These are phyloP conservation scores for Eupithecia dodoneata DNA, from an alignment of 2,888 invertebrate genomes.

Conservation along the genomic window DNA sequence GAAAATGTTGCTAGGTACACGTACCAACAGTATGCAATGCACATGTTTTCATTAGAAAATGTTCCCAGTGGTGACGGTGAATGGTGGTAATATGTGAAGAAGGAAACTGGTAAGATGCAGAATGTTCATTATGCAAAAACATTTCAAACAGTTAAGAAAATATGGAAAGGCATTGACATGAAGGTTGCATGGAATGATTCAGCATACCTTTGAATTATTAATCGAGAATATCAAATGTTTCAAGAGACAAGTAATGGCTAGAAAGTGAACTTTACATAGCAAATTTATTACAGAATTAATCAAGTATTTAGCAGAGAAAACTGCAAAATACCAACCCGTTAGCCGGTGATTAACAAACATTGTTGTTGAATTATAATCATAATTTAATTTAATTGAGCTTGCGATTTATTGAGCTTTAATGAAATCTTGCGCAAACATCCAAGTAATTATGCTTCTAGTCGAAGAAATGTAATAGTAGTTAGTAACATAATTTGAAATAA, in stretches of 20 bases:
- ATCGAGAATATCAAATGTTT: constrained; percentile 27
- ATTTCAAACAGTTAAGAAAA: constrained; percentile 8
- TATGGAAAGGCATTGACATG: constrained; percentile 17
- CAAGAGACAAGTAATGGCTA: constrained; percentile 32
- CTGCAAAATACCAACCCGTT: constrained; percentile 24
- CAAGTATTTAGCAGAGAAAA: constrained; percentile 32
- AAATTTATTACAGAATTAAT: constrained; percentile 29
- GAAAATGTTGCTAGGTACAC: not conserved
- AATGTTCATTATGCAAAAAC: constrained; percentile 11
- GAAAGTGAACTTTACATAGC: constrained; percentile 31
- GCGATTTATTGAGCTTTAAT: constrained; percentile 39
- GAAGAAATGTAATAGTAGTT: constrained; percentile 17
- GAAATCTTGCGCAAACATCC: constrained; percentile 39
- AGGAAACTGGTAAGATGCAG: not conserved
- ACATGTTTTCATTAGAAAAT: not conserved
- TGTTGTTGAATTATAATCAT: constrained; percentile 30
- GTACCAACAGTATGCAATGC: not conserved
- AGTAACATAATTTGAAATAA: constrained; percentile 9
- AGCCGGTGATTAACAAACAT: constrained; percentile 28
- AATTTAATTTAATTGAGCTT: constrained; percentile 39
- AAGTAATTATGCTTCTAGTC: constrained; percentile 34
- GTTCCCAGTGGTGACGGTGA: not conserved
- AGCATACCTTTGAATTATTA: constrained; percentile 20
- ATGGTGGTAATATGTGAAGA: not conserved
- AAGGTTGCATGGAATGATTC: constrained; percentile 21